Evolutionary conservation across 2,113 vertebrate genomes (phyloP), one percentile per base, ranked within the genome.

Genomic region (Gymnobelideus leadbeateri): DNA sequence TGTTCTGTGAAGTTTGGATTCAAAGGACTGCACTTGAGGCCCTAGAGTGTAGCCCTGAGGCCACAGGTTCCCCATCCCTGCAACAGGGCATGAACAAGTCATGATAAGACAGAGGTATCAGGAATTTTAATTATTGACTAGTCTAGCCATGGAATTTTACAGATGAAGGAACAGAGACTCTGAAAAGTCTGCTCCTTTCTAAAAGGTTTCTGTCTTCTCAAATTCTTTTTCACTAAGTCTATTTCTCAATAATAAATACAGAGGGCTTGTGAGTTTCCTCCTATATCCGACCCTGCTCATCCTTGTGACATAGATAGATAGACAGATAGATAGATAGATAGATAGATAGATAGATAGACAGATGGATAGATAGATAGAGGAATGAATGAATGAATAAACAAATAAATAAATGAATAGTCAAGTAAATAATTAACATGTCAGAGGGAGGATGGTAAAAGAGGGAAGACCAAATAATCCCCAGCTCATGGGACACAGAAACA

Each of bases 391-490:
- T 49, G 4, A 49, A 49, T 4, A 49, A 49, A 49, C 47, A 84
- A 84, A 84, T 43, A 43, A 43, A 77, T n/a, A 77, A 57, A 61
- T 61, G 31, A 37, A 23, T 23, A 23, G 37, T n/a, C 19, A 43
- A 84, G n/a, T 23, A 84, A 84, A 84, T 84, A 68, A 43, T 84
- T n/a, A n/a, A 84, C 23, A 2, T 43, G 7, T 43, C 24, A 19
- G 0, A 3, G 49, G 47, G 24, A 24, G 7, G 52, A 92, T 90
- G 5, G 92, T 94, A 5, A 91, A 89, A 68, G 6, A 46, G 52
- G 26, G 93, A 8, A 43, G 95, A 77, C 10, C 14, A 47, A 90
- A 93, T 89, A 95, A 96, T 91, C 2, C 1, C 94, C 89, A 91
- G n/a, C 68, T 90, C 92, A 31, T 92, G 3, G 37, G 89, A 93